These are phyloP conservation scores for Trinectes maculatus DNA, from an alignment of 2,113 vertebrate species.

Conservation along the genomic window DNA sequence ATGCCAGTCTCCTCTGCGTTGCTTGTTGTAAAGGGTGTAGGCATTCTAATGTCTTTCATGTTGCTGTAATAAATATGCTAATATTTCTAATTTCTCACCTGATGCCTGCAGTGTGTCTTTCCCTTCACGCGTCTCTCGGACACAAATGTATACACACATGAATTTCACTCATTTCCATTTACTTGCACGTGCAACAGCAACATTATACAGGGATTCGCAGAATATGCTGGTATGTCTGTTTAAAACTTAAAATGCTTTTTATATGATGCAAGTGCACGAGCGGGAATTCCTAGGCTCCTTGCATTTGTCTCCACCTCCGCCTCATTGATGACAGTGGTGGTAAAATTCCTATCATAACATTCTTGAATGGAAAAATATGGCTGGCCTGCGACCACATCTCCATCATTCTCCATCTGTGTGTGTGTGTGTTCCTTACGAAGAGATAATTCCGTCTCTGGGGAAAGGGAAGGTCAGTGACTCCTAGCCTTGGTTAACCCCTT, in stretches of 20 bases:
- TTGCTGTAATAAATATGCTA: conserved; percentile 86
- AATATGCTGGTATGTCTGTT: not conserved
- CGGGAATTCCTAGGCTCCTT: conserved; percentile 7
- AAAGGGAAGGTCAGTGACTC: conserved; percentile 72
- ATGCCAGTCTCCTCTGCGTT: conserved; percentile 73
- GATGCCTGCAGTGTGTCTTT: conserved; percentile 68
- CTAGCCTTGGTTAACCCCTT: conserved; percentile 79
- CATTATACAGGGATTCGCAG: conserved; percentile 1
- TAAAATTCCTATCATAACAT: conserved; percentile 65
- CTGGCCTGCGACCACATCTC: conserved; percentile 54
- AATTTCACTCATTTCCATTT: not conserved
- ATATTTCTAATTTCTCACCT: conserved; percentile 87
- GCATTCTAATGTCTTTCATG: conserved; percentile 81
- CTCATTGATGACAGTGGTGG: conserved; percentile 28
- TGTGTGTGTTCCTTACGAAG: conserved; percentile 49
- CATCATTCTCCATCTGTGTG: conserved; percentile 53
- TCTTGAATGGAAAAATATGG: conserved; percentile 61
- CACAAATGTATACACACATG: not conserved
- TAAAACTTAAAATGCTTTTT: conserved; percentile 17
- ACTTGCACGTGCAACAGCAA: not conserved
- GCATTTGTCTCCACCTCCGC: conserved; percentile 27
- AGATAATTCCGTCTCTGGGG: conserved; percentile 72
- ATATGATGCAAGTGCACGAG: no score
- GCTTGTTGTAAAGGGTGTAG: conserved; percentile 80
- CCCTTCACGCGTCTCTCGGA: conserved; percentile 26